Base-by-base conservation (phyloP, 2,888 invertebrate genomes). In the Psylliodes chrysocephalus region DNA sequence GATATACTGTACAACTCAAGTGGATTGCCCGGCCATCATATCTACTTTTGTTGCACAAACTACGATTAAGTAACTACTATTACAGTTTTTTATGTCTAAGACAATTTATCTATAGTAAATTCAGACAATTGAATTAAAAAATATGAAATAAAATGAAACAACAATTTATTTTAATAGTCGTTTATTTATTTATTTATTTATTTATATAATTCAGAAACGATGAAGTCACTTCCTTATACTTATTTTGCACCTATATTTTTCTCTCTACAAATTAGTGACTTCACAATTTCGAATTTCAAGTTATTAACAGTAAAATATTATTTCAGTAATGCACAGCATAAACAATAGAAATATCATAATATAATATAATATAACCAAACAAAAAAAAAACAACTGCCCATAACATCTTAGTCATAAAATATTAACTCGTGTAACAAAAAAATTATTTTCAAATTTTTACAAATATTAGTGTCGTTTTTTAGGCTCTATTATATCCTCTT, bases 181-280 rank as follows among this genome's bases (percentile, higher is more conserved):
- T n/a, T n/a, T n/a, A n/a, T n/a, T n/a, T n/a, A n/a, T n/a, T 60
- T 15, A 38, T 55, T 54, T 54, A 54, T 61, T 47, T 18, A 61
- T 18, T 53, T 19, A 15, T 22, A 15, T 35, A 30, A 49, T 10
- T 38, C 40, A n/a, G 44, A 30, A 40, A 15, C 18, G 28, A 28
- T 52, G 46, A 60, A 64, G 33, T 33, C 38, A 38, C 19, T n/a
- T 35, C n/a, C 0, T 25, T 35, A 7, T 56, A 66, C 49, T 35
- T 63, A 59, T 22, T 40, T 38, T 72, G 75, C 76, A 75, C 76
- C 76, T 76, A 76, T 76, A 76, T 76, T 76, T 49, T 69, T 72
- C 73, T 75, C 74, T 74, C 73, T 33, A 17, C 63, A 57, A 51
- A 46, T 40, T 5, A 22, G 19, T 19, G 44, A 40, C 30, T 51